Evolutionary conservation across 1,140 invertebrate species (phyloP).

Genomic region (Probaryconus sp.): DNA sequence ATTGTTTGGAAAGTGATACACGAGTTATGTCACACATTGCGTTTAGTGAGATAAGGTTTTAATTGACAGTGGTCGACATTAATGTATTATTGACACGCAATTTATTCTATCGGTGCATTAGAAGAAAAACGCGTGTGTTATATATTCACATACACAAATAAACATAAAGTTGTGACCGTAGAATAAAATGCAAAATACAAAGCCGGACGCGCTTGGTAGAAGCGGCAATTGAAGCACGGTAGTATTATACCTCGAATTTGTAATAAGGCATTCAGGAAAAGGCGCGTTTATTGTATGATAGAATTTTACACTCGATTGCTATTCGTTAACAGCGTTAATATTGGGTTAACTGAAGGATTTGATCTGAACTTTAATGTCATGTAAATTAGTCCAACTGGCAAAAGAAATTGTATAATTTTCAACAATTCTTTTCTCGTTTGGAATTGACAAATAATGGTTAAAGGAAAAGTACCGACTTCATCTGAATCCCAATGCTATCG

Average conservation of each 20-base stretch:
- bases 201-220: conserved; percentile 40
- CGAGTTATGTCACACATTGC: no score
- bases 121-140: conserved; percentile 2
- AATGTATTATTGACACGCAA: conserved; percentile 22
- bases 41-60: no score
- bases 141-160: no score
- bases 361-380: conserved; percentile 4
- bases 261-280: conserved; percentile 59
- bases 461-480: no score
- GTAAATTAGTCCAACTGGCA: neutral
- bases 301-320: conserved; percentile 39
- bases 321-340: conserved; percentile 15
- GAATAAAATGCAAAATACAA: conserved; percentile 35
- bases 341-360: neutral
- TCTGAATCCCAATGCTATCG: no score
- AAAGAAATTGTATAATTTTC: conserved; percentile 6
- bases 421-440: no score
- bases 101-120: neutral
- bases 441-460: no score
- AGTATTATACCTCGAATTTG: conserved; percentile 48
- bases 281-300: conserved; percentile 53
- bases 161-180: neutral
- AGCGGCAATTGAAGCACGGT: conserved; percentile 38
- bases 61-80: conserved; percentile 5
- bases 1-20: no score